phyloP scores from a whole-genome alignment of 1,140 invertebrate genomes.

The Drosophila albomicans region DNA sequence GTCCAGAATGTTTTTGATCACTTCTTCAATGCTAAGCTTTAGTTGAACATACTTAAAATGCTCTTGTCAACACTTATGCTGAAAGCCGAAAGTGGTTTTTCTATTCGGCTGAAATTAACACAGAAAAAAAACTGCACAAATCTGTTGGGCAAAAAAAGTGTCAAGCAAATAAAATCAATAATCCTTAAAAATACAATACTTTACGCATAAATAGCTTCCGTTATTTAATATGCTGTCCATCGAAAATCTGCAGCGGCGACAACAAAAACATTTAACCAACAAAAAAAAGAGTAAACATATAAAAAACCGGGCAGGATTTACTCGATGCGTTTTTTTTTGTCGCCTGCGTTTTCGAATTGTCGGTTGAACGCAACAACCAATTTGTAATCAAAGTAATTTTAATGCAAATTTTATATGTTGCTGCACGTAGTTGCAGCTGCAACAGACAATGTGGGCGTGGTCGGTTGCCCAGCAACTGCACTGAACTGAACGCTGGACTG shows the following conservation, averaged over 20 bases:
- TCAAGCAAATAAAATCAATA: conserved; percentile 72
- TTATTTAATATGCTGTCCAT: conserved; percentile 50
- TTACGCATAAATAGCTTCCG: conserved; percentile 62
- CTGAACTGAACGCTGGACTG: too few relatives aligned
- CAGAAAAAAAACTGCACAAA: conserved; percentile 26
- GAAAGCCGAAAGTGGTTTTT: conserved; percentile 12
- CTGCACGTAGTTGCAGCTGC: conserved; percentile 59
- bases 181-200: conserved; percentile 77
- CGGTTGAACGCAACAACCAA: conserved; percentile 54
- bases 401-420: conserved; percentile 81
- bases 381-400: conserved; percentile 83
- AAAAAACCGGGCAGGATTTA: conserved; percentile 54
- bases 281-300: conserved; percentile 18
- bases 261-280: conserved; percentile 17
- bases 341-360: conserved; percentile 8
- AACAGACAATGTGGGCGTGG: conserved; percentile 37
- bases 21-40: conserved; percentile 37
- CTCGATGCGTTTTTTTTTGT: conserved; percentile 44
- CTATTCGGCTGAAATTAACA: background rate
- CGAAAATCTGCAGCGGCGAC: conserved; percentile 12
- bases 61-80: conserved; percentile 48
- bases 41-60: conserved; percentile 46
- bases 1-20: too few relatives aligned
- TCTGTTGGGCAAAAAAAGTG: conserved; percentile 39
- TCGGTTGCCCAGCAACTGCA: conserved; percentile 23